Evolutionary conservation across 2,113 vertebrate species (phyloP).

Genomic region (Syngnathus scovelli): DNA sequence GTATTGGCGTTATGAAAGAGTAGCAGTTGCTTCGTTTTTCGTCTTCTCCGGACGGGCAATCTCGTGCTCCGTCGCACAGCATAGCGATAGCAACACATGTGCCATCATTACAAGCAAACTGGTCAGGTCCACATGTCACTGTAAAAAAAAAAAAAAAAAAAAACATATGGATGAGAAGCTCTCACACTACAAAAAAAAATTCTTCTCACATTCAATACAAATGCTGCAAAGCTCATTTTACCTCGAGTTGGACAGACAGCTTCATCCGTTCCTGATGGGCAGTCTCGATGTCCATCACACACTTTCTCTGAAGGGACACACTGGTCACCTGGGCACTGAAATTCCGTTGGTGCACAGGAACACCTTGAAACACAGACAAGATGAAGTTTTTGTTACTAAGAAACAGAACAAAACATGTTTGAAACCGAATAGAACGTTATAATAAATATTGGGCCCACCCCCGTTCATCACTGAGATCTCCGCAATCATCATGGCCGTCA

Average conservation of each 20-base stretch:
- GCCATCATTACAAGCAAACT: conserved; percentile 69
- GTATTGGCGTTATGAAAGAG: background rate
- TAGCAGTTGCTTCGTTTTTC: conserved; percentile 67
- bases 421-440: background rate
- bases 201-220: background rate
- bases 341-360: conserved; percentile 64
- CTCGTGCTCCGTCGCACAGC: conserved; percentile 71
- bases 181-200: background rate
- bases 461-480: conserved; percentile 80
- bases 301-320: conserved; percentile 70
- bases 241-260: conserved; percentile 73
- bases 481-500: conserved; percentile 82
- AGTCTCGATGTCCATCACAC: conserved; percentile 77
- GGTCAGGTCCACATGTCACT: conserved; percentile 66
- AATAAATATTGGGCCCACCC: conserved; percentile 48
- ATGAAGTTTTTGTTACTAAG: background rate
- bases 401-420: background rate
- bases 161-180: background rate
- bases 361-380: conserved; percentile 39
- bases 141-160: conserved; percentile 9
- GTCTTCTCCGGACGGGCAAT: conserved; percentile 74
- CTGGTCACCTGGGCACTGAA: conserved; percentile 73
- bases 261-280: conserved; percentile 75
- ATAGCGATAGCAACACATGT: conserved; percentile 54
- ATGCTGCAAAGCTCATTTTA: conserved; percentile 37